phyloP scores from a whole-genome alignment of 1,140 invertebrate genomes.

The Cardiocondyla obscurior region DNA sequence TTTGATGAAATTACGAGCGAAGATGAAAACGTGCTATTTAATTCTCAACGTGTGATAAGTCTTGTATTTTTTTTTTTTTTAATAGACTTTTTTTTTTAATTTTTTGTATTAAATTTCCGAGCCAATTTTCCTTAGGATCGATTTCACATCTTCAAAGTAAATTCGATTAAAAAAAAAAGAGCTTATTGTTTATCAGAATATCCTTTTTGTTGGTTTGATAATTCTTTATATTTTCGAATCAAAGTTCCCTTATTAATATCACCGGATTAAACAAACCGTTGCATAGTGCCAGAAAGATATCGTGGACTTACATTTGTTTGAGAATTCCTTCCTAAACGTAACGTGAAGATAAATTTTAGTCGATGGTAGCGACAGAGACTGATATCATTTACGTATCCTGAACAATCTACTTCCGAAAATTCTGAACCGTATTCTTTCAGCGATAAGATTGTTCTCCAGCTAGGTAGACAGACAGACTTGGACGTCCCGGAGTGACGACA shows the following conservation, averaged over 20 bases:
- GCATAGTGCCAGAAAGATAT: too few species aligned
- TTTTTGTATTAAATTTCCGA: too few species aligned
- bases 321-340: too few species aligned
- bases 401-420: constrained; percentile 5
- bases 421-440: neutral
- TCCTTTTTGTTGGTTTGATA: neutral
- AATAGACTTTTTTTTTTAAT: too few species aligned
- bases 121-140: neutral
- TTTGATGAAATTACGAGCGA: neutral
- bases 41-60: neutral
- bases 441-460: neutral
- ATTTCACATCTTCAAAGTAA: neutral
- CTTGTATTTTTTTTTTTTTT: too few species aligned
- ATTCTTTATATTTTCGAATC: neutral
- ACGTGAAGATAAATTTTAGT: too few species aligned
- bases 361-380: too few species aligned
- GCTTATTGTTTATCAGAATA: neutral
- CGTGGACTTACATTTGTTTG: too few species aligned
- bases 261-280: too few species aligned
- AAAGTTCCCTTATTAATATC: neutral
- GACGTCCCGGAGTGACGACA: constrained; percentile 41
- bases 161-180: neutral
- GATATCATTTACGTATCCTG: too few species aligned
- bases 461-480: neutral
- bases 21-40: neutral